Base-by-base conservation (phyloP, 2,797 vertebrate genomes). In the Syngnathus acus region DNA sequence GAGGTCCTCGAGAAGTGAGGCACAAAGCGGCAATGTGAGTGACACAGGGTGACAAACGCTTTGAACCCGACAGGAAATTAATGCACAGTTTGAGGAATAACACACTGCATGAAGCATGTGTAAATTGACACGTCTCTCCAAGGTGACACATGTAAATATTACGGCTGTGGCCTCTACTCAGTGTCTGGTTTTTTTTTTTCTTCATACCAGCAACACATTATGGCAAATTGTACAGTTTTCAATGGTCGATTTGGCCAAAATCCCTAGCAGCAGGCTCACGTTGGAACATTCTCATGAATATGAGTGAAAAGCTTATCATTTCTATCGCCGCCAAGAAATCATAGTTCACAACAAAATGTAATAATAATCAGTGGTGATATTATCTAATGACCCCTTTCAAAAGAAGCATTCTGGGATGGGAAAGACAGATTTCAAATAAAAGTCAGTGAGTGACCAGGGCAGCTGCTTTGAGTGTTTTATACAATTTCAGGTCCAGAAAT, bases 11-110 rank as follows among this genome's bases (percentile, higher is more conserved):
- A 78, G 79, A 73, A 71, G 61, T 23, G 16, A 73, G 68, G 70
- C 68, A 68, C 76, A 81, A 81, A 78, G 55, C 13, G 42, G 66
- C 72, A 9, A 76, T 82, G 79, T 87, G 85, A 89, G 67, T 89
- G 88, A 89, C 88, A 86, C 67, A 8, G 78, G 86, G 88, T 89
- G 86, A 88, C 84, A 85, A 85, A 90, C 76, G 86, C 84, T 90
- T 86, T 90, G 89, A 88, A 89, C 86, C 73, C 76, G 84, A 87
- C 87, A 88, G 84, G 82, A 88, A 88, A 89, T 90, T 61, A 88
- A 89, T 89, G 87, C 84, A 82, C 76, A 65, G 84, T 81, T 86
- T 74, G 82, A 85, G 85, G 84, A 84, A 74, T 72, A 78, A 64
- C 75, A 74, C 79, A 68, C 78, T 66, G 74, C 78, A 83, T 75